A percentile compares a stretch with the other conserved stretches of the same genome.
phyloP scores from a whole-genome alignment of 2,113 vertebrate species.

The Ursus arctos region DNA sequence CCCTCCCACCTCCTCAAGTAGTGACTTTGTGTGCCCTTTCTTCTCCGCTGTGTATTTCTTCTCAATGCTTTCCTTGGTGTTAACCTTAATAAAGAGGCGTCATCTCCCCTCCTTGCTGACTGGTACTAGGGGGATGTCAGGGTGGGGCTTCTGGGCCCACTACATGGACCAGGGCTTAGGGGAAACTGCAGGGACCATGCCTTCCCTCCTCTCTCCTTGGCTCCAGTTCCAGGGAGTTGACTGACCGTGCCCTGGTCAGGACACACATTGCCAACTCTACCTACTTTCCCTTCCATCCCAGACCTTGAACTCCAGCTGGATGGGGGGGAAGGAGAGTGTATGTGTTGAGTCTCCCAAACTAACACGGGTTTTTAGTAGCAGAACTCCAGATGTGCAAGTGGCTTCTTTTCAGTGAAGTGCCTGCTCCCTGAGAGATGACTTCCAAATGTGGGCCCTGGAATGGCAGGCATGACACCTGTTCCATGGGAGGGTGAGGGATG shows the following conservation, averaged over 20 bases:
- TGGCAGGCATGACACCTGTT: constrained; percentile 47
- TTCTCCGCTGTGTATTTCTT: constrained; percentile 70
- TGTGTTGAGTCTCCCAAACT: not conserved
- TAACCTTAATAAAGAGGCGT: constrained; percentile 82
- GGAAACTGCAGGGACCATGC: not conserved
- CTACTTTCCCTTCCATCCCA: constrained; percentile 25
- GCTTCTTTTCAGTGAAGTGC: not conserved
- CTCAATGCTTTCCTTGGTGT: constrained; percentile 77
- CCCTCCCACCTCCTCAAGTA: constrained; percentile 68
- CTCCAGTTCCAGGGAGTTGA: constrained; percentile 40
- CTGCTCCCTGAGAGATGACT: not conserved
- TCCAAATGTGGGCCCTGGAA: not conserved
- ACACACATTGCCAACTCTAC: not conserved
- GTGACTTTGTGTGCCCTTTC: constrained; percentile 77
- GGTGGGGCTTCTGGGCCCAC: constrained; percentile 43
- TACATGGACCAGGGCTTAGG: constrained; percentile 27
- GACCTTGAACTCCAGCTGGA: constrained; percentile 35
- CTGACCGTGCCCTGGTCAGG: not conserved
- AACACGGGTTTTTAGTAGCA: constrained; percentile 3
- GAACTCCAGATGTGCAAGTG: not conserved
- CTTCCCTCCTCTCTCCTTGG: constrained; percentile 3
- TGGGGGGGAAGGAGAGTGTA: not conserved
- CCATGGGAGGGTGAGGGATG: not conserved
- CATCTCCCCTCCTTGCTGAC: constrained; percentile 80
- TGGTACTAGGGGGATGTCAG: constrained; percentile 63